Evolutionary conservation across 2,888 invertebrate genomes (phyloP).

Genomic region (Pyrrhia umbra): DNA sequence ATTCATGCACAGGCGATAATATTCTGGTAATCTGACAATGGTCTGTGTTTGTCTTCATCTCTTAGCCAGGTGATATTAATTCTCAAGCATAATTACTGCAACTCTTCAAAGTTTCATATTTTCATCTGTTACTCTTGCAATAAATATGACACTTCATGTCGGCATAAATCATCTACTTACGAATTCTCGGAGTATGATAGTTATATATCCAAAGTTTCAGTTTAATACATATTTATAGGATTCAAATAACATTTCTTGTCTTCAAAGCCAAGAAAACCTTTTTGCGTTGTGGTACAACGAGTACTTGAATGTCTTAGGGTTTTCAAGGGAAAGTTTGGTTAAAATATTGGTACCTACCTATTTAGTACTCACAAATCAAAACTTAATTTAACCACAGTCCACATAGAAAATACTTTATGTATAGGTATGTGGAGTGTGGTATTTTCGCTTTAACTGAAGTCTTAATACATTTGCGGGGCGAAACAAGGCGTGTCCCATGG

Average conservation of each 20-base stretch:
- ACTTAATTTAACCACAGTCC: conserved; percentile 7
- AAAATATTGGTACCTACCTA: conserved; percentile 46
- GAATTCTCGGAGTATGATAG: conserved; percentile 13
- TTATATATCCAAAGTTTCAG: conserved; percentile 35
- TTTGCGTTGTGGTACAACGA: conserved; percentile 42
- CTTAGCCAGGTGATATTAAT: conserved; percentile 1
- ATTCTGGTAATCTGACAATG: no score
- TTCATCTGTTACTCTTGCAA: conserved; percentile 18
- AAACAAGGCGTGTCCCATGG: not conserved
- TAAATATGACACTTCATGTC: conserved; percentile 24
- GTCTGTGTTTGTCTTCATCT: not conserved
- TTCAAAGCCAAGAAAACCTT: conserved; percentile 14
- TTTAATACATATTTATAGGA: conserved; percentile 41
- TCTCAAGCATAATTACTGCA: not conserved
- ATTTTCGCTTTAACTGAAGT: not conserved
- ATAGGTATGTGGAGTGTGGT: not conserved
- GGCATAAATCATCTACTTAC: conserved; percentile 9
- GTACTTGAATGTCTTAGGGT: conserved; percentile 45
- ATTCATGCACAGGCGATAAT: no score
- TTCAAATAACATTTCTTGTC: conserved; percentile 22
- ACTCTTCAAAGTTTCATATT: conserved; percentile 6
- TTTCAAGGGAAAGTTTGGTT: conserved; percentile 42
- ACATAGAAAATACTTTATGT: conserved; percentile 2
- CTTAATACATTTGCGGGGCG: not conserved
- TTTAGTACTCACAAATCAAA: conserved; percentile 58